These are phyloP conservation scores for Nothocercus nigrocapillus DNA, from an alignment of 2,113 vertebrate species.

Conservation along the genomic window DNA sequence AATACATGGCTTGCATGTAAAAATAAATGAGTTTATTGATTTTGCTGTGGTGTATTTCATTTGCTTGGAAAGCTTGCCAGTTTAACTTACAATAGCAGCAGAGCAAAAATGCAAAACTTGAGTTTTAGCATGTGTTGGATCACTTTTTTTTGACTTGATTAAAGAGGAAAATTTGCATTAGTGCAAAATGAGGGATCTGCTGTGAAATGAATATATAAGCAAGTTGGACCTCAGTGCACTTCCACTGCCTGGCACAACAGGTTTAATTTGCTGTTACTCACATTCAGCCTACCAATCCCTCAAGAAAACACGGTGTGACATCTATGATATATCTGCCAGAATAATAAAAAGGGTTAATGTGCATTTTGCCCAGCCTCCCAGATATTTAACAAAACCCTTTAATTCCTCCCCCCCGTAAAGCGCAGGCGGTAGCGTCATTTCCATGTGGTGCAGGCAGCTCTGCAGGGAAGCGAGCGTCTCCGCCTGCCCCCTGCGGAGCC, in stretches of 20 bases:
- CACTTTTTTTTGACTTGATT: not conserved
- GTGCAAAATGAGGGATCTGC: not conserved
- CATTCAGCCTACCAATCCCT: not conserved
- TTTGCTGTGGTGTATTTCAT: not conserved
- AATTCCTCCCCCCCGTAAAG: not conserved
- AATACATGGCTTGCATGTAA: not conserved
- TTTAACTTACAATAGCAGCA: not conserved
- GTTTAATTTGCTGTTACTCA: not conserved
- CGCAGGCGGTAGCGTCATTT: not conserved
- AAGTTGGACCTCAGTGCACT: not conserved
- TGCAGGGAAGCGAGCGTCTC: not conserved
- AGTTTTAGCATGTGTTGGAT: not conserved
- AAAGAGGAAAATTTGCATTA: not conserved
- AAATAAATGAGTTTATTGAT: not conserved
- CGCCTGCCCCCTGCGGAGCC: no score
- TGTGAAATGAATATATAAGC: not conserved
- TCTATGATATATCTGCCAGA: not conserved
- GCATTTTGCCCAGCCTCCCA: not conserved
- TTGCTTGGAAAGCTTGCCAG: not conserved
- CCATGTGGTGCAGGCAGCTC: fast-evolving
- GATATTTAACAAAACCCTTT: not conserved
- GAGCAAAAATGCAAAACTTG: not conserved
- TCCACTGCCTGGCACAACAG: fast-evolving
- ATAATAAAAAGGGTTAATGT: not conserved
- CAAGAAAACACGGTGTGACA: not conserved